Evolutionary conservation across 1,140 invertebrate genomes (phyloP), one percentile per base, ranked within the genome.

Genomic region (Pseudomyrmex sp.): DNA sequence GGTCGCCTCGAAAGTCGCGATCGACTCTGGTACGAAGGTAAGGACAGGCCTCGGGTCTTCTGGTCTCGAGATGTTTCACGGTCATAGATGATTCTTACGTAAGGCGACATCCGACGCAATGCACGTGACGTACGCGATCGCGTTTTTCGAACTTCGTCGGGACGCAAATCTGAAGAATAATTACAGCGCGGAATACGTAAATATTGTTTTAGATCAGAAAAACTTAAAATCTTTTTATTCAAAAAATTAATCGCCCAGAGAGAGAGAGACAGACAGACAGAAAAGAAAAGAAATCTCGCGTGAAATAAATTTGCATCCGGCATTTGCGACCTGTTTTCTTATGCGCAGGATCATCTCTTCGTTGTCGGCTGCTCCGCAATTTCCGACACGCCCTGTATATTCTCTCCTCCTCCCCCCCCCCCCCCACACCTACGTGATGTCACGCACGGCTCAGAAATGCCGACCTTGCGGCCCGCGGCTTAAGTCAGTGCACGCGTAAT

Each of bases 401-500:
- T 35, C 35, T 35, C 35, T 35, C 35, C 73, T 44, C 15, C n/a
- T n/a, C n/a, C n/a, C n/a, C n/a, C n/a, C n/a, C n/a, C n/a, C n/a
- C n/a, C n/a, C n/a, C n/a, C n/a, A n/a, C 63, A 82, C 82, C 72
- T 88, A 82, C 84, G 87, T 86, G 88, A 89, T 89, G 85, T 88
- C 87, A 89, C 86, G 76, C 85, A 59, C 87, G 82, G 84, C 82
- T 89, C 87, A 88, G 87, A 89, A 88, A 89, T 88, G 85, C 87
- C 88, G 88, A 89, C 88, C 88, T 89, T 89, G 88, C 84, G 87
- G 35, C 63, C 85, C 61, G 82, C 66, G 62, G 58, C 76, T 86
- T 70, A 86, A 89, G 87, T 89, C 88, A 89, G 88, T 89, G 87
- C 87, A 87, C 88, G 87, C 85, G 85, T 89, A 89, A 89, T 87